Evolutionary conservation across 2,888 invertebrate species (phyloP).

Genomic region (Clistopyga incitator): DNA sequence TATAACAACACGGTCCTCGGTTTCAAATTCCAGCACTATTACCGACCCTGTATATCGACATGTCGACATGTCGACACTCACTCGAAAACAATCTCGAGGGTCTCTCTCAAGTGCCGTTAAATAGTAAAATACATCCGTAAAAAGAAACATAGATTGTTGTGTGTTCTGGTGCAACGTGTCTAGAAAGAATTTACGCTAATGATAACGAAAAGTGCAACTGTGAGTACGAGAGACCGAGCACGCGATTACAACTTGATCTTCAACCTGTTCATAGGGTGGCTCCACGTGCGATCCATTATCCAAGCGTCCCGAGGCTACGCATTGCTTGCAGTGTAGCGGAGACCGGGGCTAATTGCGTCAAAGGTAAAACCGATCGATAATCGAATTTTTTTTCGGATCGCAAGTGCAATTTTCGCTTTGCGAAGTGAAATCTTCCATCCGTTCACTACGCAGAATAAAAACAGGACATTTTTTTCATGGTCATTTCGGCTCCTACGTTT

Average conservation of each 20-base stretch:
- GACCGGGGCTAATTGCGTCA: too few relatives aligned
- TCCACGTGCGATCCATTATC: constrained; percentile 33
- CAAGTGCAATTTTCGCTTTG: too few relatives aligned
- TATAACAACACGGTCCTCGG: background rate
- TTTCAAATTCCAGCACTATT: constrained; percentile 10
- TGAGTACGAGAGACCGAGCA: constrained; percentile 23
- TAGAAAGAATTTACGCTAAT: constrained; percentile 25
- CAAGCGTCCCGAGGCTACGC: background rate
- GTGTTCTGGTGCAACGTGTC: background rate
- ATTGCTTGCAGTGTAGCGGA: too few relatives aligned
- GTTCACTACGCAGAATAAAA: too few relatives aligned
- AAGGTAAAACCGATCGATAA: too few relatives aligned
- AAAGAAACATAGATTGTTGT: background rate
- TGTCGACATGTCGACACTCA: background rate
- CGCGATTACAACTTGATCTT: constrained; percentile 24
- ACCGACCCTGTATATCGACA: constrained; percentile 3
- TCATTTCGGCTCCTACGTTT: too few relatives aligned
- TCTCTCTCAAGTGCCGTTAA: constrained; percentile 32
- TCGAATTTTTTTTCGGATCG: too few relatives aligned
- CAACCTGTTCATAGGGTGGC: constrained; percentile 26
- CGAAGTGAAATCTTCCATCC: too few relatives aligned
- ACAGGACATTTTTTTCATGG: too few relatives aligned
- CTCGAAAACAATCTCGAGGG: constrained; percentile 16
- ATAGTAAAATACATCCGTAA: background rate
- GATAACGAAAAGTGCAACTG: constrained; percentile 44